Evolutionary conservation across 2,797 vertebrate genomes (phyloP).

Genomic region (Rhabdophis nuchalis): DNA sequence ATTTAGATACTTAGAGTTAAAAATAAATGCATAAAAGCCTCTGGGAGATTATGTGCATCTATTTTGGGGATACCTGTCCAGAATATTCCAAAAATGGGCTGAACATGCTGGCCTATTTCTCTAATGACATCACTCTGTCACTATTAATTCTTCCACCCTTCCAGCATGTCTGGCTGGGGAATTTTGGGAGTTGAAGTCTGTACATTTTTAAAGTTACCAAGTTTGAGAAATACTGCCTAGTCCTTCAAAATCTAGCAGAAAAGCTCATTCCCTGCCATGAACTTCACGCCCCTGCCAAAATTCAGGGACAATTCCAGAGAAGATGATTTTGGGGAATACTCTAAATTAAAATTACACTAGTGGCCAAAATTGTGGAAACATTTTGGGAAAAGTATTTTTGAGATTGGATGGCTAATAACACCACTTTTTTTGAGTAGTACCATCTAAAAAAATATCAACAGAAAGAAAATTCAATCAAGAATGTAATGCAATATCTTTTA

Average conservation of each 20-base stretch:
- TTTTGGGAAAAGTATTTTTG: no score
- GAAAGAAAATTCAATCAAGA: no score
- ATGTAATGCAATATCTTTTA: no score
- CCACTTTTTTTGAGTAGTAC: no score
- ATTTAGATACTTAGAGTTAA: not conserved
- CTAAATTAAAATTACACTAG: not conserved
- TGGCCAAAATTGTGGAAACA: no score
- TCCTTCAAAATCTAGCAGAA: not conserved
- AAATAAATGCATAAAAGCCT: not conserved
- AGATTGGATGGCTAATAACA: no score
- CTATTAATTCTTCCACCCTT: not conserved
- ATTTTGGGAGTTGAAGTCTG: not conserved
- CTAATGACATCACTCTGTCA: not conserved
- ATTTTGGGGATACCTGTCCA: not conserved
- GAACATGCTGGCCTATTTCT: not conserved
- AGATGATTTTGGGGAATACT: not conserved
- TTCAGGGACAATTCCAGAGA: not conserved
- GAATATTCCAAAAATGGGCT: not conserved
- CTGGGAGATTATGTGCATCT: not conserved
- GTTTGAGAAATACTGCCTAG: not conserved
- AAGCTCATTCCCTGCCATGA: not conserved
- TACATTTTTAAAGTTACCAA: not conserved
- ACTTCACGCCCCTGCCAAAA: not conserved
- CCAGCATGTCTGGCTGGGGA: not conserved
- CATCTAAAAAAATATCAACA: no score